phyloP scores from a whole-genome alignment of 2,797 vertebrate species.

The Perodicticus potto region DNA sequence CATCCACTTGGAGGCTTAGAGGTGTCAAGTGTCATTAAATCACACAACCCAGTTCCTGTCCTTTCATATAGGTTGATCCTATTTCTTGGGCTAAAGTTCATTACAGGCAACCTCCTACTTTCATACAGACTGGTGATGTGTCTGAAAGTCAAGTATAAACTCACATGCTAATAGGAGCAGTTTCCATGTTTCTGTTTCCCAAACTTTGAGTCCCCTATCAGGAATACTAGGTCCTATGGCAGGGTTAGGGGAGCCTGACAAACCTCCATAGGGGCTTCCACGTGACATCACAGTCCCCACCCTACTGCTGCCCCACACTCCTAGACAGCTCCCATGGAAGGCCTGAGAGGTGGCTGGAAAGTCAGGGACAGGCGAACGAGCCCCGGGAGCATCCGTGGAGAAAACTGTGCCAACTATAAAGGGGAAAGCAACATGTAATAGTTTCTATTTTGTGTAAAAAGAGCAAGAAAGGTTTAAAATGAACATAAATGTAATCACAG shows the following conservation, averaged over 20 bases:
- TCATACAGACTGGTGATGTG: not conserved
- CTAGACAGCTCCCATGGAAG: not conserved
- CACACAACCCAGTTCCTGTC: not conserved
- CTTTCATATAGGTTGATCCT: not conserved
- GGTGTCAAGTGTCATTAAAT: not conserved
- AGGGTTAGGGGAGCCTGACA: not conserved
- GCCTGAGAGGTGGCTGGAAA: not conserved
- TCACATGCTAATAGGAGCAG: not conserved
- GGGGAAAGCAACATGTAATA: not conserved
- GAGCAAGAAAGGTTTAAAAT: not conserved
- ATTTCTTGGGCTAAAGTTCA: not conserved
- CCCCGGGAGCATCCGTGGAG: not conserved
- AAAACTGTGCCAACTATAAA: slow-evolving; percentile 33
- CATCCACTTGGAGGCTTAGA: not conserved
- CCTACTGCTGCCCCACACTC: not conserved
- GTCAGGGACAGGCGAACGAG: not conserved
- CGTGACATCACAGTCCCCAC: not conserved
- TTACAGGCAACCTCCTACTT: not conserved
- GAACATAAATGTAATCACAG: not conserved
- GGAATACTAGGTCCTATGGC: not conserved
- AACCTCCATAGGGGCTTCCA: not conserved
- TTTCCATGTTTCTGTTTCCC: not conserved
- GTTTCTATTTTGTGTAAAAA: slow-evolving; percentile 10
- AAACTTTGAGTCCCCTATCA: not conserved
- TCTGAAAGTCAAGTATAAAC: not conserved